Percentiles rank a stretch among this genome's conserved stretches.
Conservation (phyloP, 2,888 invertebrate species). For the Muschampia plurimacula region DNA sequence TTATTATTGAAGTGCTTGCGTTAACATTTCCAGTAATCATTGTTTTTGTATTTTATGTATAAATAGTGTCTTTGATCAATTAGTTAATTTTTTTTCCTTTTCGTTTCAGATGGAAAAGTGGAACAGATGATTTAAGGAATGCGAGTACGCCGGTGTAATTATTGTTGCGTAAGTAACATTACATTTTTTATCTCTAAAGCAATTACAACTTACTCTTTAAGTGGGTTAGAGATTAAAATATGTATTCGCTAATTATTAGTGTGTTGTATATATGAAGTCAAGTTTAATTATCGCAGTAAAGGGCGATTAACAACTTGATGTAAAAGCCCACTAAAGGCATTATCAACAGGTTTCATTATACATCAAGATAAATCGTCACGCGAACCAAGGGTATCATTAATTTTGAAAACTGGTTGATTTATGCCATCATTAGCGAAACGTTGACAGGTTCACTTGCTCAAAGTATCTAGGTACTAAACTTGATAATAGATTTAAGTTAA, state of each 20-base stretch:
- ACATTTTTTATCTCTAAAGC: background rate
- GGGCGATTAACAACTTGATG: slow-evolving; percentile 31
- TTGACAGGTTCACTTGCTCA: slow-evolving; percentile 4
- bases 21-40: background rate
- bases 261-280: background rate
- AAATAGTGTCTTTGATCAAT: background rate
- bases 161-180: slow-evolving; percentile 71
- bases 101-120: slow-evolving; percentile 73
- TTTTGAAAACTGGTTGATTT: slow-evolving; percentile 29
- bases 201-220: background rate
- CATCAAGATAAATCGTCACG: slow-evolving; percentile 35
- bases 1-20: background rate
- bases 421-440: slow-evolving; percentile 21
- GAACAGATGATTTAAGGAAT: slow-evolving; percentile 53
- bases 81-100: slow-evolving; percentile 38
- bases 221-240: background rate
- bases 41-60: background rate
- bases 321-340: slow-evolving; percentile 19
- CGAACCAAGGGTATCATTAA: slow-evolving; percentile 34
- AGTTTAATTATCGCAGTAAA: slow-evolving; percentile 12
- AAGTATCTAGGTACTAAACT: background rate
- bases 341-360: slow-evolving; percentile 37
- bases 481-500: background rate
- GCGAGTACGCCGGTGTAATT: slow-evolving; percentile 59
- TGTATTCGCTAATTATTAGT: background rate